Evolutionary conservation across 2,113 vertebrate genomes (phyloP), one percentile per base, ranked within the genome.

Genomic region (Sakesphorus luctuosus): DNA sequence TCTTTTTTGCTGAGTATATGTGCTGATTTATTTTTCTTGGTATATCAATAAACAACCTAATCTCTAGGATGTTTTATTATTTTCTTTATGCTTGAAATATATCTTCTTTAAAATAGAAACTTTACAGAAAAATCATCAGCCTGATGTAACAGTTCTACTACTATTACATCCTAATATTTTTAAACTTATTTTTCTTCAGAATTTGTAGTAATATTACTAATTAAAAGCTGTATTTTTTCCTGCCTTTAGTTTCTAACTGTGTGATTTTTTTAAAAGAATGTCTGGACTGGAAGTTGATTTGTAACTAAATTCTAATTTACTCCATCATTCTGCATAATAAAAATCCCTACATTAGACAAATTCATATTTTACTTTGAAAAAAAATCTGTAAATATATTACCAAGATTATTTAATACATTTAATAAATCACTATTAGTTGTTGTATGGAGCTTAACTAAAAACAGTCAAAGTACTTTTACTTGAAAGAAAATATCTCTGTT

Each of bases 231-330:
- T 43, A 35, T 68, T 50, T 62, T 85, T 89, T 56, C 33, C 18
- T 65, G 7, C 65, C 19, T 50, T 84, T 69, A 21, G 2, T 89
- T 91, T 90, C 65, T 81, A 90, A 93, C 20, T 38, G 8, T 13
- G 2, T 68, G n/a, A 13, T 24, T 84, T 84, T 90, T 90, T 81
- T 65, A 9, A 72, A 90, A 86, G 28, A 20, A 52, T 35, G 7
- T 61, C 40, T 65, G 40, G 36, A 94, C 17, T 3, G 3, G 33
- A 74, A 75, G 18, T 38, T 25, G 87, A 26, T 90, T 82, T 87
- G 38, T 71, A 91, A 90, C 65, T 62, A 74, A 69, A 83, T 53
- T 79, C 19, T 63, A 63, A 82, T 23, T 77, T n/a, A 55, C 33
- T 96, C 13, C 2, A 4, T 69, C 63, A 58, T 44, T 74, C 67